A percentile compares a stretch with the other conserved stretches of the same genome.
Conservation (phyloP, 2,113 vertebrate genomes). For the Dolichotis patagonum region DNA sequence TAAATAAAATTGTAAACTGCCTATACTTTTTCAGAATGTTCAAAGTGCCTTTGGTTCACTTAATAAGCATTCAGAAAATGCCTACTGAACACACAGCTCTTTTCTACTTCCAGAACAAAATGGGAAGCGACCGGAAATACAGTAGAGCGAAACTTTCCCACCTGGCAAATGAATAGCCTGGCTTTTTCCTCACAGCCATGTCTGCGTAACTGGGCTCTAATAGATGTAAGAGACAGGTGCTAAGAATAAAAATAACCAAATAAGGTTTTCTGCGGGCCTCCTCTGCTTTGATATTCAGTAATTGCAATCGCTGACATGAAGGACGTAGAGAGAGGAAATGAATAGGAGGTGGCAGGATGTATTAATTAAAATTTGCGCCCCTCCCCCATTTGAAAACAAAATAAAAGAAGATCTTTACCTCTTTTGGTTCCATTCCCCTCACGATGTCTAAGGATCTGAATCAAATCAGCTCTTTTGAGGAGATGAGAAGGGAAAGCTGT, state of each 20-base stretch:
- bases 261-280: fast-evolving
- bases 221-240: background rate
- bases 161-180: conserved; percentile 5
- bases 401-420: background rate
- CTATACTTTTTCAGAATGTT: conserved; percentile 12
- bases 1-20: background rate
- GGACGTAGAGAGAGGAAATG: background rate
- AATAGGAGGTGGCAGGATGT: too few relatives aligned
- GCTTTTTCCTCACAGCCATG: fast-evolving
- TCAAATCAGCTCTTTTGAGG: background rate
- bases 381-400: background rate
- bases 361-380: background rate
- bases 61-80: background rate
- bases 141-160: background rate
- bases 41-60: background rate
- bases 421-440: background rate
- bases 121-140: background rate
- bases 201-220: background rate
- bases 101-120: background rate
- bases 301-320: background rate
- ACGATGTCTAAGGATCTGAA: background rate
- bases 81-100: background rate
- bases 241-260: background rate
- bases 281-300: background rate
- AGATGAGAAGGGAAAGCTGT: background rate